These are phyloP conservation scores for Heliconius charithonia DNA, from an alignment of 2,888 invertebrate genomes.

Conservation along the genomic window DNA sequence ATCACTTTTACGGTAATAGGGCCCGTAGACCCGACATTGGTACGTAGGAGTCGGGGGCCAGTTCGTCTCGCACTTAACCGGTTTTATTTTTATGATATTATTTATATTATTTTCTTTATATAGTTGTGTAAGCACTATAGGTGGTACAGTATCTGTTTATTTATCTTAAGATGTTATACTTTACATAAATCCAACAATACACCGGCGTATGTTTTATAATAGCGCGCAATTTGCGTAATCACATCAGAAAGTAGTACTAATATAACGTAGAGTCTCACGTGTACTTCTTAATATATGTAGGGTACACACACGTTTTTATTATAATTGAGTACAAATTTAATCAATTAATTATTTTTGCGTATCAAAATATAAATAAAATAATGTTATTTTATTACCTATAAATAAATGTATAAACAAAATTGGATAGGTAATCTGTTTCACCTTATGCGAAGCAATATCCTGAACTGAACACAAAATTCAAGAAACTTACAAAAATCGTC, in stretches of 20 bases:
- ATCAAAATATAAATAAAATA: neutral
- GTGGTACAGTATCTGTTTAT: neutral
- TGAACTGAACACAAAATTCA: neutral
- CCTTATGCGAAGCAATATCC: conserved; percentile 18
- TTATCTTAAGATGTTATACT: neutral
- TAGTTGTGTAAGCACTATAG: too few relatives aligned
- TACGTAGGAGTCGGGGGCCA: too few relatives aligned
- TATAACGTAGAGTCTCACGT: neutral
- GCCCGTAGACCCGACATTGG: too few relatives aligned
- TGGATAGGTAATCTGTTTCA: neutral
- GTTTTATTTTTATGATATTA: neutral
- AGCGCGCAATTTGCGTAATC: conserved; percentile 5
- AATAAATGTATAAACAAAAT: neutral
- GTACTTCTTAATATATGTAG: neutral
- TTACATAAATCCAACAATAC: neutral
- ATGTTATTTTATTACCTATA: neutral
- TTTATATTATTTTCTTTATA: neutral
- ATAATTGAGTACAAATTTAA: neutral
- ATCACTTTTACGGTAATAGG: too few relatives aligned
- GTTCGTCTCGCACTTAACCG: too few relatives aligned
- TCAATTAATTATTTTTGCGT: neutral
- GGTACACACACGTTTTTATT: neutral
- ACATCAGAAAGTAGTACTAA: neutral
- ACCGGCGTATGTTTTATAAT: neutral
- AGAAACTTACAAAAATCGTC: neutral